phyloP scores from a whole-genome alignment of 2,888 invertebrate species.

The Agrochola lychnidis region DNA sequence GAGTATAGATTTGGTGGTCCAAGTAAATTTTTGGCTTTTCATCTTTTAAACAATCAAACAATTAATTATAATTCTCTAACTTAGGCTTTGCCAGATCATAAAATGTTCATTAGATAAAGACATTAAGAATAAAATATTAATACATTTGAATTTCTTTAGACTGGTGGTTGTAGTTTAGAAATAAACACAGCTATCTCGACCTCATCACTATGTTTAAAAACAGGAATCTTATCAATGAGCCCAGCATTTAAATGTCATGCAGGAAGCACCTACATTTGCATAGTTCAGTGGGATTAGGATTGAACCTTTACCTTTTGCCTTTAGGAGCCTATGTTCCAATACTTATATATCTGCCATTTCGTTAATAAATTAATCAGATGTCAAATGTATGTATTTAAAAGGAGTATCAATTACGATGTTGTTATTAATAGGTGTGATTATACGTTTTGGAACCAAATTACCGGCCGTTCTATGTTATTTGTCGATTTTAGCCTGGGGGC shows the following conservation, averaged over 20 bases:
- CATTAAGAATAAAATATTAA: background rate
- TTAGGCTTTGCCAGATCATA: background rate
- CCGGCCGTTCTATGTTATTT: slow-evolving; percentile 2
- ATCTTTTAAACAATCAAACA: background rate
- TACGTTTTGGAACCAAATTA: slow-evolving; percentile 23
- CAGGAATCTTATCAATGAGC: slow-evolving; percentile 42
- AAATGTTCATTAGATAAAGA: background rate
- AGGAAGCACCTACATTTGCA: slow-evolving; percentile 48
- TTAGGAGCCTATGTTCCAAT: slow-evolving; percentile 38
- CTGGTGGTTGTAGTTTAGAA: slow-evolving; percentile 3
- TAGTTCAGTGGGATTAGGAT: slow-evolving; percentile 39
- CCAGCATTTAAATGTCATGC: slow-evolving; percentile 49
- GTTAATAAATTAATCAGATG: slow-evolving; percentile 29
- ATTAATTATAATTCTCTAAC: background rate
- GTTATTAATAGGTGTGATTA: slow-evolving; percentile 20
- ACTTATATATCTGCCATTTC: slow-evolving; percentile 32
- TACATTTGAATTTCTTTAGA: background rate
- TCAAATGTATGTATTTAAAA: slow-evolving; percentile 6
- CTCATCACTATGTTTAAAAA: slow-evolving; percentile 20
- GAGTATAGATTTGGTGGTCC: background rate
- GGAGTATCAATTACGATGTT: slow-evolving; percentile 8
- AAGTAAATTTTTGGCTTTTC: background rate
- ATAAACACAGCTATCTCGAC: slow-evolving; percentile 3
- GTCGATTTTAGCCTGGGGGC: slow-evolving; percentile 5
- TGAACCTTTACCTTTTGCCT: slow-evolving; percentile 38